Evolutionary conservation across 2,888 invertebrate species (phyloP), one percentile per base, ranked within the genome.

Genomic region (Hemistola chrysoprasaria): DNA sequence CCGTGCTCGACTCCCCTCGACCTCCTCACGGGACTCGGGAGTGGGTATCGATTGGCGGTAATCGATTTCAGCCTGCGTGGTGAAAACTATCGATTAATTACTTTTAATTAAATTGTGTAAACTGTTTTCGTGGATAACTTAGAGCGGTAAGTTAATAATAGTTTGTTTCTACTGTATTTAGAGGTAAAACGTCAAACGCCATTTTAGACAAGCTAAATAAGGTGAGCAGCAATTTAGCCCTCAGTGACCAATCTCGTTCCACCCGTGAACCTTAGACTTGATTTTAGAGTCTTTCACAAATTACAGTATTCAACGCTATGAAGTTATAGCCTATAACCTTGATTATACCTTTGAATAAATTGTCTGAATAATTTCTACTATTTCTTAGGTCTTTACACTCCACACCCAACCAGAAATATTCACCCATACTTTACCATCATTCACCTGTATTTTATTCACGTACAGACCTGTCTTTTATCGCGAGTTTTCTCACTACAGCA

Each of bases 401-500:
- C 4, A 16, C 16, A 16, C 16, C 16, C 16, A 16, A 2, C 16
- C 78, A 83, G 81, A 79, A 78, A 77, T 78, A 80, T 80, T 81
- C 79, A 84, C 78, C 79, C 71, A 78, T 78, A 80, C 79, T 77
- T 81, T 78, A 83, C 82, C 79, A 78, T 76, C 78, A 80, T 80
- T 81, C 79, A 84, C 78, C 79, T 72, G 78, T 78, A 80, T 80
- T 77, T 81, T 76, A 82, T 82, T 74, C 77, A 78, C 74, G 73
- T 73, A 71, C 16, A 16, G 4, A 16, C 65, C 57, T 63, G 71
- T 69, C 71, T 71, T 70, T 80, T 86, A 85, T 86, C 84, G 72
- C 64, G 61, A 78, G 69, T 84, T 87, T 83, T 83, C 86, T 86
- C 87, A 78, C 84, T 79, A 80, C 77, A 72, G 78, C 79, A 78